phyloP scores from a whole-genome alignment of 2,888 invertebrate genomes.

The Trachelus tabidus region DNA sequence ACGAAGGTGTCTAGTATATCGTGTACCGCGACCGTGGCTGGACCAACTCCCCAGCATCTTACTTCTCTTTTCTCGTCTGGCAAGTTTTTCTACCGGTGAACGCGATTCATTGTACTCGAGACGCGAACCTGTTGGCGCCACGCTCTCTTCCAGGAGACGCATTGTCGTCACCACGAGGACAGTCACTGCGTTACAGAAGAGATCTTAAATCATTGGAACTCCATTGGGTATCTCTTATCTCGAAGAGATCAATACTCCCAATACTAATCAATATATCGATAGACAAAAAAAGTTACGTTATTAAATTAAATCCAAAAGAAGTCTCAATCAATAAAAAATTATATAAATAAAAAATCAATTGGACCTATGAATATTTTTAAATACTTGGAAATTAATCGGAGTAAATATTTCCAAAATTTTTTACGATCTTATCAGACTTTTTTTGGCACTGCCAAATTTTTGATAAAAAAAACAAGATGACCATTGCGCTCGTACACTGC shows the following conservation, averaged over 20 bases:
- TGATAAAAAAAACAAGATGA: constrained; percentile 32
- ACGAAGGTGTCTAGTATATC: constrained; percentile 30
- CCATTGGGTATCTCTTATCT: neutral
- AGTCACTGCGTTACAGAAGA: neutral
- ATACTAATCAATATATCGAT: neutral
- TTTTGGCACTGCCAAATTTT: constrained; percentile 42
- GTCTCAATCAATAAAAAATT: neutral
- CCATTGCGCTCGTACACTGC: constrained; percentile 21
- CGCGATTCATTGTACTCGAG: constrained; percentile 42
- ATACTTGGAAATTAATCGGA: neutral
- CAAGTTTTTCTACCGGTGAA: constrained; percentile 43
- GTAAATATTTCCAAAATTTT: neutral
- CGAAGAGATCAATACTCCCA: neutral
- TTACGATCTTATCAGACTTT: constrained; percentile 33
- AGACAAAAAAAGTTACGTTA: neutral
- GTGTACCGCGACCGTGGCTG: constrained; percentile 24
- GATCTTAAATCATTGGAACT: neutral
- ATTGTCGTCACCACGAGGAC: constrained; percentile 1
- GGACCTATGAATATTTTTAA: too few relatives aligned
- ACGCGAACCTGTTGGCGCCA: constrained; percentile 46
- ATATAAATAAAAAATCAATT: neutral
- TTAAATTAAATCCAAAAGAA: too few relatives aligned
- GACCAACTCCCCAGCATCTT: constrained; percentile 20
- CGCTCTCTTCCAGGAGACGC: constrained; percentile 19
- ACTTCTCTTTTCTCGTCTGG: constrained; percentile 33